Conservation (phyloP, 1,140 invertebrate species). For the Drosophila micromelanica region DNA sequence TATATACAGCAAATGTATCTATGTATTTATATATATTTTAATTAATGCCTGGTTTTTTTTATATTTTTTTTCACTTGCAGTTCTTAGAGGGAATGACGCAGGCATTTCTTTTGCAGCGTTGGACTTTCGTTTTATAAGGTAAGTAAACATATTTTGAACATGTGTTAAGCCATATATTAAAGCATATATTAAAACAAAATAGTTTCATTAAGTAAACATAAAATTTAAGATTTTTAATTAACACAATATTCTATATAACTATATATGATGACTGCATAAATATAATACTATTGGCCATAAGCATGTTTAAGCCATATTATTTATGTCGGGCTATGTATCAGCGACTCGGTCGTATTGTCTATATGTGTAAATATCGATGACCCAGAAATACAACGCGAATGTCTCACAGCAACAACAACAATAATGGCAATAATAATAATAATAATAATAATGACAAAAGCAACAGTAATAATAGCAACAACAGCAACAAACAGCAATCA, state of each 20-base stretch:
- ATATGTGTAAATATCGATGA: conserved; percentile 55
- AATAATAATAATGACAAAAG: conserved; percentile 29
- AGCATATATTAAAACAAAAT: too few relatives aligned
- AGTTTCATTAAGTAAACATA: too few relatives aligned
- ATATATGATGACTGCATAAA: too few relatives aligned
- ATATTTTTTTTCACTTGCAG: conserved; percentile 20
- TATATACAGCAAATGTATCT: not conserved
- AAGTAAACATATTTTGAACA: not conserved
- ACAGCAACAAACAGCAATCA: conserved; percentile 37
- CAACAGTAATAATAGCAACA: conserved; percentile 24
- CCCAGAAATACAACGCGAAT: conserved; percentile 77
- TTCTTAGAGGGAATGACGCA: conserved; percentile 84
- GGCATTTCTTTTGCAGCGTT: conserved; percentile 85
- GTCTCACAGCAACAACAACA: conserved; percentile 31
- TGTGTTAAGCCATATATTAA: too few relatives aligned
- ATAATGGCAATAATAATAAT: conserved; percentile 25
- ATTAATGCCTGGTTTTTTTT: not conserved
- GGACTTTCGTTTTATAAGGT: conserved; percentile 84
- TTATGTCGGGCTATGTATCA: conserved; percentile 17
- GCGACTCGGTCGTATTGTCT: conserved; percentile 12
- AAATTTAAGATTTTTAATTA: too few relatives aligned
- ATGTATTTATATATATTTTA: not conserved
- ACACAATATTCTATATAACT: too few relatives aligned
- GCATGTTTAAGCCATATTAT: not conserved
- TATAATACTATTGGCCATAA: not conserved